phyloP scores from a whole-genome alignment of 35 echinoderm and acorn worm genomes.

The Lytechinus variegatus region DNA sequence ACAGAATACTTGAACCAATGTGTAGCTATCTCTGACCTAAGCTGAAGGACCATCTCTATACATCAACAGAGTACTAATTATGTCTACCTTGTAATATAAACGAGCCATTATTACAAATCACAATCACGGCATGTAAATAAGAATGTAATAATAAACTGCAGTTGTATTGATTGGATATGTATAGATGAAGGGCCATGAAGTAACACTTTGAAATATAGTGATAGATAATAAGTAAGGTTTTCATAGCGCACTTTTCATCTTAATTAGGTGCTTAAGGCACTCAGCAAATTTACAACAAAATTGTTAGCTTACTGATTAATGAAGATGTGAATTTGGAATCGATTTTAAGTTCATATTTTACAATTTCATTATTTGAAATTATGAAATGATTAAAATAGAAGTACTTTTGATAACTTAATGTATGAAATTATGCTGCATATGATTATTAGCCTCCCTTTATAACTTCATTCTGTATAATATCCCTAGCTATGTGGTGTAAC shows the following conservation, averaged over 20 bases:
- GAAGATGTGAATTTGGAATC: too few relatives aligned
- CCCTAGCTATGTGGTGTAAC: neutral
- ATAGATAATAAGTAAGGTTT: too few relatives aligned
- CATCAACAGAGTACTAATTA: neutral
- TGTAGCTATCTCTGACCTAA: constrained; percentile 79
- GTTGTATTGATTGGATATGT: too few relatives aligned
- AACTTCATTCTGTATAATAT: neutral
- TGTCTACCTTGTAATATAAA: neutral
- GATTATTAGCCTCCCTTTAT: neutral
- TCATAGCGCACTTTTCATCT: too few relatives aligned
- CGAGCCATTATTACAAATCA: neutral
- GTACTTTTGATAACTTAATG: neutral
- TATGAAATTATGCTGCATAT: neutral
- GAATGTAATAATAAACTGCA: too few relatives aligned
- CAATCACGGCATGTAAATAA: neutral
- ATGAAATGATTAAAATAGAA: neutral
- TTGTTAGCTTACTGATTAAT: too few relatives aligned
- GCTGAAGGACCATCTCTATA: constrained; percentile 34
- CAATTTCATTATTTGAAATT: too few relatives aligned
- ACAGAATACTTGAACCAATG: constrained; percentile 86
- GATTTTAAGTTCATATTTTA: too few relatives aligned
- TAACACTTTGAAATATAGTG: too few relatives aligned
- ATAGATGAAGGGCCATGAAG: too few relatives aligned
- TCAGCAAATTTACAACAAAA: too few relatives aligned
- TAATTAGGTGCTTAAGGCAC: too few relatives aligned